Evolutionary conservation across 2,113 vertebrate genomes (phyloP).

Genomic region (Pachycephala philippinensis): DNA sequence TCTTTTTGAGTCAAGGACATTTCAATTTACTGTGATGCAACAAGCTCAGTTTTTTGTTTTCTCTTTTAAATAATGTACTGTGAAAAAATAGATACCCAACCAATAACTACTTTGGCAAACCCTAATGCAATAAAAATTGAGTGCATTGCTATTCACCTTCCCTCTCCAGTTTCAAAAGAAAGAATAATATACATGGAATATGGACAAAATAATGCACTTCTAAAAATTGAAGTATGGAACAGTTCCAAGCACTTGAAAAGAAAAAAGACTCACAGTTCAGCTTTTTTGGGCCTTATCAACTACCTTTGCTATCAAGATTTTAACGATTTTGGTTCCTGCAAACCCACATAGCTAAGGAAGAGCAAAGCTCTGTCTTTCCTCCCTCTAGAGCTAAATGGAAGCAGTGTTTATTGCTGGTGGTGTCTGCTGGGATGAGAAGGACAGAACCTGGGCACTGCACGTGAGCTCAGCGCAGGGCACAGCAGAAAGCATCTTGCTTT

Average conservation of each 20-base stretch:
- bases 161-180: constrained; percentile 24
- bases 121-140: not conserved
- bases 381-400: not conserved
- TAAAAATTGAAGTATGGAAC: not conserved
- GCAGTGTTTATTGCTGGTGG: not conserved
- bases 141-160: not conserved
- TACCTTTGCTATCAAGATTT: not conserved
- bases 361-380: not conserved
- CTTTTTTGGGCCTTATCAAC: not conserved
- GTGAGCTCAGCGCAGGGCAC: not conserved
- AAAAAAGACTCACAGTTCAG: not conserved
- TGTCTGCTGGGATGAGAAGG: not conserved
- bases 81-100: constrained; percentile 14
- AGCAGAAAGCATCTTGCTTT: not conserved
- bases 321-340: not conserved
- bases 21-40: not conserved
- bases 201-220: not conserved
- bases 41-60: not conserved
- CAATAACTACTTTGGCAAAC: constrained; percentile 41
- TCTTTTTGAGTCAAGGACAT: constrained; percentile 3
- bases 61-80: not conserved
- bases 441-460: not conserved
- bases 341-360: not conserved
- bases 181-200: not conserved
- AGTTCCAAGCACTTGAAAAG: not conserved